Evolutionary conservation across 2,888 invertebrate genomes (phyloP), one percentile per base, ranked within the genome.

Genomic region (Orthosia gracilis): DNA sequence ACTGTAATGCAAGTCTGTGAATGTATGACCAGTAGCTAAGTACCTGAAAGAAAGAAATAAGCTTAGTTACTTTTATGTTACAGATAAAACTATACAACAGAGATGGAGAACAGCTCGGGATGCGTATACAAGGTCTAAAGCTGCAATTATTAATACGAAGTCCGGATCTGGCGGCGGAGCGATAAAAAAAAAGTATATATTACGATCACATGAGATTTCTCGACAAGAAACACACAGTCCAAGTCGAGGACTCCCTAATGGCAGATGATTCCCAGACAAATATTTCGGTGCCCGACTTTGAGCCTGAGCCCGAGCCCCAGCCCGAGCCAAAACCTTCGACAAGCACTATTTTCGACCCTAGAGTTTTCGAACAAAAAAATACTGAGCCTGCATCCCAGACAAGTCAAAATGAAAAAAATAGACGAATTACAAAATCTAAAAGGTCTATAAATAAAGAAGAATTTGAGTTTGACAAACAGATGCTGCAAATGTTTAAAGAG

Each of bases 41-140:
- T n/a, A n/a, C n/a, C n/a, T n/a, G n/a, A n/a, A n/a, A n/a, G n/a
- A n/a, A n/a, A n/a, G n/a, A n/a, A n/a, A n/a, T n/a, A n/a, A n/a
- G n/a, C n/a, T n/a, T n/a, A n/a, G n/a, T n/a, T n/a, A n/a, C n/a
- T n/a, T n/a, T n/a, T n/a, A n/a, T n/a, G n/a, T n/a, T n/a, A n/a
- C n/a, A n/a, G n/a, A n/a, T n/a, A n/a, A n/a, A n/a, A n/a, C n/a
- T n/a, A n/a, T n/a, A n/a, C n/a, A n/a, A n/a, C n/a, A n/a, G n/a
- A 67, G 79, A 69, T 76, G 76, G 79, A 76, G 62, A 55, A 79
- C 79, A 45, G 76, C 79, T 54, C 49, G 76, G 59, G 79, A 79
- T 61, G 73, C 79, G 26, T 79, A 79, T 63, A 66, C 57, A 54
- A 64, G 65, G 45, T 65, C 31, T 54, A 71, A 58, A 71, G 57